phyloP scores from a whole-genome alignment of 2,888 invertebrate genomes.

The Osmoderma eremita region DNA sequence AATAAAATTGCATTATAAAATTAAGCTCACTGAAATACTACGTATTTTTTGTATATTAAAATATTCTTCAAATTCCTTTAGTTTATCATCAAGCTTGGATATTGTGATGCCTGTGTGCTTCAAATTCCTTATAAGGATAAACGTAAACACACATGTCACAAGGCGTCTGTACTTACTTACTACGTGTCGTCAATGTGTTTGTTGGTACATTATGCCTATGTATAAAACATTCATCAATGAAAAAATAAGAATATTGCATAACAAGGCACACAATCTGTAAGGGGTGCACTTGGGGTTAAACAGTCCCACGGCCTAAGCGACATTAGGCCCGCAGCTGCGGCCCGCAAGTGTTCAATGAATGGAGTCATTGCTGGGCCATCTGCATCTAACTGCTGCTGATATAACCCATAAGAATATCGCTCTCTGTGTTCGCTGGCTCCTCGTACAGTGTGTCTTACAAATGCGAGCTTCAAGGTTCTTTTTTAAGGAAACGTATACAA shows the following conservation, averaged over 20 bases:
- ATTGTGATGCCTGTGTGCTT: no score
- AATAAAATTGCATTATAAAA: no score
- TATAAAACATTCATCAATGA: slow-evolving; percentile 39
- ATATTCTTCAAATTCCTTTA: no score
- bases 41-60: no score
- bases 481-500: slow-evolving; percentile 37
- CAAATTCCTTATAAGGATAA: no score
- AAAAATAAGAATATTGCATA: slow-evolving; percentile 44
- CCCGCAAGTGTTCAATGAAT: slow-evolving; percentile 59
- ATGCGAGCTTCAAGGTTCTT: slow-evolving; percentile 26
- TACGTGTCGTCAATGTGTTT: slow-evolving; percentile 25
- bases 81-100: no score
- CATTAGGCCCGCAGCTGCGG: slow-evolving; percentile 57
- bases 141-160: slow-evolving; percentile 22
- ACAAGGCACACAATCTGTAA: slow-evolving; percentile 49
- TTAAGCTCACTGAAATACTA: no score
- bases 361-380: slow-evolving; percentile 50
- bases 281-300: slow-evolving; percentile 49
- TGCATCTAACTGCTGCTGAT: slow-evolving; percentile 45
- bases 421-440: slow-evolving; percentile 19
- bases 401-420: slow-evolving; percentile 42
- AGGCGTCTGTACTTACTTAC: slow-evolving; percentile 13
- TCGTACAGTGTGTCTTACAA: slow-evolving; percentile 27
- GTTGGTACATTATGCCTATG: slow-evolving; percentile 35
- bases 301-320: slow-evolving; percentile 53